phyloP scores from a whole-genome alignment of 2,113 vertebrate genomes.

The Donacobius atricapilla region DNA sequence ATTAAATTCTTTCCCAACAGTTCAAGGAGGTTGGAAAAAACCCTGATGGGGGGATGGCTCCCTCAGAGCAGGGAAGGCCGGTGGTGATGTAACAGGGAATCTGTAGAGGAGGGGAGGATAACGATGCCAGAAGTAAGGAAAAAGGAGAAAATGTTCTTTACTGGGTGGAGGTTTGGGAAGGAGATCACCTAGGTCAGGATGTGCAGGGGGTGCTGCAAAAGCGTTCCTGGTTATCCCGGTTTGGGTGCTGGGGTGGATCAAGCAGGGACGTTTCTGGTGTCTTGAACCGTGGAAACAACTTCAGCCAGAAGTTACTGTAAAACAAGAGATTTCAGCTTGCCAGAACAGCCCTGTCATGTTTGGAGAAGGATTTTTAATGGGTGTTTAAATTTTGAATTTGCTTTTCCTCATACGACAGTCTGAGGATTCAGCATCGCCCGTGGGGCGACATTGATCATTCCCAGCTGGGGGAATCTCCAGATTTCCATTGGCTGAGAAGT shows the following conservation, averaged over 20 bases:
- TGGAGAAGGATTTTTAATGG: not conserved
- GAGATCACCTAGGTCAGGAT: not conserved
- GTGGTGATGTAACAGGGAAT: not conserved
- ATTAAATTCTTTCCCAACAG: not conserved
- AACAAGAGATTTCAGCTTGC: not conserved
- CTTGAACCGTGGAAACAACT: not conserved
- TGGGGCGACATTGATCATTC: not conserved
- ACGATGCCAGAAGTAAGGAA: not conserved
- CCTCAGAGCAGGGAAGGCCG: not conserved
- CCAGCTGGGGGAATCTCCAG: not conserved
- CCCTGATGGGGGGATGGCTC: fast-evolving
- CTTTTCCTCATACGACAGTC: fast-evolving
- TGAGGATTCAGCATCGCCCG: fast-evolving
- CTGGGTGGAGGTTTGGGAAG: not conserved
- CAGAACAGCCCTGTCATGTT: fast-evolving
- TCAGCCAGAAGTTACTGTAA: not conserved
- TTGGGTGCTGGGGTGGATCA: not conserved
- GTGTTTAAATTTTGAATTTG: not conserved
- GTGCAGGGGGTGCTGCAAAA: not conserved
- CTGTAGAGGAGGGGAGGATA: not conserved
- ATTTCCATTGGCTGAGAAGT: not conserved
- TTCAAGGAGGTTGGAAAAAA: not conserved
- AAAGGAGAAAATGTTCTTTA: not conserved
- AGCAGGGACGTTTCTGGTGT: not conserved
- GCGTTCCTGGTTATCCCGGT: not conserved